A percentile compares a stretch with the other conserved stretches of the same genome.
Conservation (phyloP, 2,113 vertebrate genomes). For the Damaliscus lunatus region DNA sequence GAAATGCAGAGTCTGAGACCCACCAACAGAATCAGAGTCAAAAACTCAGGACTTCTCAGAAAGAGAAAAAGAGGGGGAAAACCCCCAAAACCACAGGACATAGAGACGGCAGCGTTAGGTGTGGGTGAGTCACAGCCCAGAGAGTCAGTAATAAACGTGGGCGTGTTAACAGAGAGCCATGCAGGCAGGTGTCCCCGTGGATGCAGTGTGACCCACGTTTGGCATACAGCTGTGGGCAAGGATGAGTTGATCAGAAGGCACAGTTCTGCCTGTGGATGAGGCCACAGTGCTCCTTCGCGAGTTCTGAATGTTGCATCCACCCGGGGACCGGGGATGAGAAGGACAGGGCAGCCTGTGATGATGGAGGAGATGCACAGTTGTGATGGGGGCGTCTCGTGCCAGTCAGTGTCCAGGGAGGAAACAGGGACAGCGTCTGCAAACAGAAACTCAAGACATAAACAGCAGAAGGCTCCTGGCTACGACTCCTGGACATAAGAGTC, state of each 20-base stretch:
- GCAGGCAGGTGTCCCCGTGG: rapidly evolving
- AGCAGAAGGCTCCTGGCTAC: background rate
- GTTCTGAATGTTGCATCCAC: rapidly evolving
- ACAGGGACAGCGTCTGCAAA: rapidly evolving
- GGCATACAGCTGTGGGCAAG: rapidly evolving
- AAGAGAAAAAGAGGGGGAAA: background rate
- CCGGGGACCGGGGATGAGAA: rapidly evolving
- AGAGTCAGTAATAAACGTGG: rapidly evolving
- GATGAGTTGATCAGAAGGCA: rapidly evolving
- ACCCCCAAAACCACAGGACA: rapidly evolving
- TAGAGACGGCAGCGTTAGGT: too few species aligned
- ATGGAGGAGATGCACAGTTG: background rate
- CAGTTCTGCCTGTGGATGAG: rapidly evolving
- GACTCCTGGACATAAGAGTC: background rate
- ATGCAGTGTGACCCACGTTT: rapidly evolving
- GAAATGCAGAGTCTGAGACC: background rate
- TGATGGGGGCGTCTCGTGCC: rapidly evolving
- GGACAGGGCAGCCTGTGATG: rapidly evolving
- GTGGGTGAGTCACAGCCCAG: rapidly evolving
- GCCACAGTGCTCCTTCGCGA: rapidly evolving
- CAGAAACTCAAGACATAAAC: background rate
- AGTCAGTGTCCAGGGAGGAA: background rate
- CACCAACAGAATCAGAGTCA: background rate
- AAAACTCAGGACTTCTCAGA: background rate
- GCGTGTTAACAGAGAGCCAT: rapidly evolving